phyloP scores from a whole-genome alignment of 2,113 vertebrate genomes.

The Lasiurus cinereus region DNA sequence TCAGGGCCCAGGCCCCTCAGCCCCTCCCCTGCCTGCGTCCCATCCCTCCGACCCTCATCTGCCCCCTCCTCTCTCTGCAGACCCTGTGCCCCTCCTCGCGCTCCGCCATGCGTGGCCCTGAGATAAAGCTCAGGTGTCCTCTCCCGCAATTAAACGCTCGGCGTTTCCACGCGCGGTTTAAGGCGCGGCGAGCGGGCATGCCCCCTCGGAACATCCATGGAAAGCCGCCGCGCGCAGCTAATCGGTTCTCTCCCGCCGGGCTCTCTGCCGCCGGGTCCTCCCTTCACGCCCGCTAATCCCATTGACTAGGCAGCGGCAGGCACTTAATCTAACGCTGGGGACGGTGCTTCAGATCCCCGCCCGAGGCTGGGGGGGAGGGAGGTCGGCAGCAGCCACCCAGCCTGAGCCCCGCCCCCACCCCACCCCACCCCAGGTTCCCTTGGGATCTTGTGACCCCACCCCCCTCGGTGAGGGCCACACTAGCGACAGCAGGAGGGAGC shows the following conservation, averaged over 20 bases:
- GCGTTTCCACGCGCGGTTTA: slow-evolving; percentile 27
- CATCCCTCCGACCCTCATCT: accelerated
- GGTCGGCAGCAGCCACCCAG: accelerated
- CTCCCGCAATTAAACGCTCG: background rate
- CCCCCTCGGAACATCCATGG: background rate
- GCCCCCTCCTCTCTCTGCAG: background rate
- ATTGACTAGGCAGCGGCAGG: background rate
- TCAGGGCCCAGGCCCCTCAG: background rate
- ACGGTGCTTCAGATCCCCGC: background rate
- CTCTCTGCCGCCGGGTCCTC: accelerated
- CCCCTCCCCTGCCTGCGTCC: accelerated
- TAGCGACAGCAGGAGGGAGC: accelerated
- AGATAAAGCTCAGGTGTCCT: background rate
- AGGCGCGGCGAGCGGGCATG: background rate
- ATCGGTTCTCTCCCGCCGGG: background rate
- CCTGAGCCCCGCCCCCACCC: accelerated
- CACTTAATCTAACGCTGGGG: accelerated
- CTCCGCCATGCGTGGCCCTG: background rate
- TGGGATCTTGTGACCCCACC: background rate
- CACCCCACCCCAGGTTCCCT: background rate
- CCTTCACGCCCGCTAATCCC: accelerated
- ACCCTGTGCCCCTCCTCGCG: background rate
- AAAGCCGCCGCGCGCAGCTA: background rate
- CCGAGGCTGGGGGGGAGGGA: background rate
- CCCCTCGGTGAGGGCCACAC: accelerated